Percentiles rank a stretch among this genome's conserved stretches.
Evolutionary conservation across 2,113 vertebrate species (phyloP).

Genomic region (Catharus fuscescens): DNA sequence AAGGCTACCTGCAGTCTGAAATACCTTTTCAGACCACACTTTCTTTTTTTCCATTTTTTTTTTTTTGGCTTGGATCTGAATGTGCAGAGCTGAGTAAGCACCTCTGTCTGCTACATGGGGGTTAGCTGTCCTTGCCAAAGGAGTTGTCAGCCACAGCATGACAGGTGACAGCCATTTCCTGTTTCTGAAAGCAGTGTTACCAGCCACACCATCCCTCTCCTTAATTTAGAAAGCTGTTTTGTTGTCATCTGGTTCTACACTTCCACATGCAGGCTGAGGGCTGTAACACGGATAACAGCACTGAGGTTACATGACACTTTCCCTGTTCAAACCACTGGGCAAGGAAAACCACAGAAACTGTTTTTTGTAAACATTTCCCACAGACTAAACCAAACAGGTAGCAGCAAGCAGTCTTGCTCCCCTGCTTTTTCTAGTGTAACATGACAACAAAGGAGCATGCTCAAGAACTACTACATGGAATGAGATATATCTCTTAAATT

Average conservation of each 20-base stretch:
- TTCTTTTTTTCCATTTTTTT: background rate
- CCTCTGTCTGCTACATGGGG: background rate
- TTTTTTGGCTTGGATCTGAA: background rate
- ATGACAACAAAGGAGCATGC: background rate
- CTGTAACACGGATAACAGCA: background rate
- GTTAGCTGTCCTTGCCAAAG: background rate
- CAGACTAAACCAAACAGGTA: background rate
- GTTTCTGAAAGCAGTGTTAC: background rate
- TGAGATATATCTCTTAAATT: background rate
- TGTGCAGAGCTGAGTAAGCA: background rate
- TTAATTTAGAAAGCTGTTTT: background rate
- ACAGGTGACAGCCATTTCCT: background rate
- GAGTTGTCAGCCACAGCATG: background rate
- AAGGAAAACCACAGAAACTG: background rate
- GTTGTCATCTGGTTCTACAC: background rate
- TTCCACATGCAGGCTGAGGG: background rate
- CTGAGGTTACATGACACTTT: background rate
- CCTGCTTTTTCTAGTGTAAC: background rate
- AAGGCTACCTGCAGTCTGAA: background rate
- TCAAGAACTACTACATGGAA: background rate
- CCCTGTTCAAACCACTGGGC: rapidly evolving
- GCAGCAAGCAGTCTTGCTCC: background rate
- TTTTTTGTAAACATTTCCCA: background rate
- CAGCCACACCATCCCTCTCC: background rate
- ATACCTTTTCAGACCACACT: background rate